Conservation (phyloP, 2,888 invertebrate genomes). For the Acrobasis consociella region DNA sequence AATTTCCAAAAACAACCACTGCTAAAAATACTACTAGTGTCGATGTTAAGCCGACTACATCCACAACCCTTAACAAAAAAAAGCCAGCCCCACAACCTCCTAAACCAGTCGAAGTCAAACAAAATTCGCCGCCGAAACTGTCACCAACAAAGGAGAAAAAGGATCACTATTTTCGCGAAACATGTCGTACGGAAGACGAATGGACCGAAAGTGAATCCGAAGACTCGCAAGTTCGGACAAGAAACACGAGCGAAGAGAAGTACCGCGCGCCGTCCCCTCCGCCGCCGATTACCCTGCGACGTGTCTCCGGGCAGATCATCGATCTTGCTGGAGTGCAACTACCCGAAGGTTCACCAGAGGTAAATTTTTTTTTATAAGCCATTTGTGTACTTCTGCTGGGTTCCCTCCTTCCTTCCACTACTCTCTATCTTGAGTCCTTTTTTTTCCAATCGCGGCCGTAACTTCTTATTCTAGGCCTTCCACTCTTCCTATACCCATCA, state of each 20-base stretch:
- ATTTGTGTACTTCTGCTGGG: background rate
- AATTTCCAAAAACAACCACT: slow-evolving; percentile 42
- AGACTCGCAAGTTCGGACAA: slow-evolving; percentile 47
- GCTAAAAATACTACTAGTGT: slow-evolving; percentile 33
- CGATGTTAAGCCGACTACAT: slow-evolving; percentile 59
- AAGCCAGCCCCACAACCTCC: slow-evolving; percentile 68
- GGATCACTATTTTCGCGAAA: slow-evolving; percentile 82
- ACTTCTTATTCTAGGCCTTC: too few species aligned
- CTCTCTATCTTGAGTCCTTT: too few species aligned
- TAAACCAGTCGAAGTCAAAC: slow-evolving; percentile 45
- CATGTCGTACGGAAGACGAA: slow-evolving; percentile 85
- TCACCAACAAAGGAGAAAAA: slow-evolving; percentile 53
- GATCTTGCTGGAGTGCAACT: slow-evolving; percentile 69
- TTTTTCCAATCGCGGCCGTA: too few species aligned
- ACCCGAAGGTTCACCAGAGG: slow-evolving; percentile 82
- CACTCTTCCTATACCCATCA: too few species aligned
- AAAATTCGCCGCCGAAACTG: slow-evolving; percentile 40
- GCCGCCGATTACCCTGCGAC: slow-evolving; percentile 70
- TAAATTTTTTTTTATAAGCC: slow-evolving; percentile 43
- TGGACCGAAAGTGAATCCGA: slow-evolving; percentile 80
- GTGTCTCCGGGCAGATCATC: slow-evolving; percentile 72
- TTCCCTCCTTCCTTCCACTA: too few species aligned
- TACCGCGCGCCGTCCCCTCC: slow-evolving; percentile 56
- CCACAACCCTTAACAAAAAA: slow-evolving; percentile 58
- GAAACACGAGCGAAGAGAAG: slow-evolving; percentile 46